Evolutionary conservation across 2,113 vertebrate genomes (phyloP), one percentile per base, ranked within the genome.

Genomic region (Hylia prasina): DNA sequence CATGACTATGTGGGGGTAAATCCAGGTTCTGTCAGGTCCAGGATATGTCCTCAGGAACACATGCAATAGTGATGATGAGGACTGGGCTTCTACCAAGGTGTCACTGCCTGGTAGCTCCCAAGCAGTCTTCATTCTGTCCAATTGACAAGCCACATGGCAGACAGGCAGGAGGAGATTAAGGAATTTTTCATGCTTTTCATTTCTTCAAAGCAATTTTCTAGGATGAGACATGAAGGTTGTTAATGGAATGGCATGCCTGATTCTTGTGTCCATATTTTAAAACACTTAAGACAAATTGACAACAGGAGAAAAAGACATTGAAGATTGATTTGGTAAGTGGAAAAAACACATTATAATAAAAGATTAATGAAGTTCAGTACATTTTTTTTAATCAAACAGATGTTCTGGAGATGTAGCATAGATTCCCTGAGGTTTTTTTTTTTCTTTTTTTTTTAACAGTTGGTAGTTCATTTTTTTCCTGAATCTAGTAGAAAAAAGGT

Each of bases 1-100:
- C 0, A 1, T 37, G 30, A 66, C 16, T 63, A 19, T 1, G 2
- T 4, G 23, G 9, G 12, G 4, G 6, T 31, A 72, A 25, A 20
- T 48, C 22, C 23, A 54, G 15, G 15, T 63, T 61, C 25, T 54
- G 4, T 5, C 3, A 1, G 40, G 23, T 18, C 13, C 37, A 69
- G 21, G 4, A 5, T 24, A 37, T 48, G 13, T 44, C 37, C 30
- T 57, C 54, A 63, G 60, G 14, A 61, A 3, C 20, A 60, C 6
- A 22, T 15, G 22, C 5, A 87, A 13, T 5, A 48, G 3, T 44
- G 44, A 51, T 33, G 3, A 33, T 7, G 28, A 87, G 15, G 16
- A 61, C 22, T 81, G 22, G 7, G 71, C 11, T 75, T 48, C 65
- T 53, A 31, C 21, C 40, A 80, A 22, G 44, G 11, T 76, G 23